phyloP scores from a whole-genome alignment of 2,797 vertebrate species.

The Betta splendens region DNA sequence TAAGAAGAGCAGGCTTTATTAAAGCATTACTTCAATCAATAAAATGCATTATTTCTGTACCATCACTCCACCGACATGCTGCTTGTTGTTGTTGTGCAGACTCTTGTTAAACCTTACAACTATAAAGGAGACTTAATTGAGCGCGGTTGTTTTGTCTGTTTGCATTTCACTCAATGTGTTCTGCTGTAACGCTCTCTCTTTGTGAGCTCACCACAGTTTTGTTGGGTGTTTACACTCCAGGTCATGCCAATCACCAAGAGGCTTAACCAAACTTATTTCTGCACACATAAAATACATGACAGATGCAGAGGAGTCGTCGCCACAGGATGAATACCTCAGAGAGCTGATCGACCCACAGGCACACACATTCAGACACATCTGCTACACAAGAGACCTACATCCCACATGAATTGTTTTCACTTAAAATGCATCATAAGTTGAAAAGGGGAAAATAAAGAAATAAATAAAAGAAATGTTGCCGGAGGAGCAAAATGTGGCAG shows the following conservation, averaged over 20 bases:
- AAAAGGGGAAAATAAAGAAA: conserved; percentile 3
- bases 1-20: conserved; percentile 61
- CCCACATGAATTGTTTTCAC: conserved; percentile 25
- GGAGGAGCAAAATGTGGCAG: conserved; percentile 33
- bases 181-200: background rate
- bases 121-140: conserved; percentile 2
- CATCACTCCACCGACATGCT: background rate
- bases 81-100: conserved; percentile 1
- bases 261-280: conserved; percentile 32
- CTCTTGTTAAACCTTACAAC: background rate
- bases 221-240: conserved; percentile 23
- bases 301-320: conserved; percentile 33
- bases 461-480: conserved; percentile 25
- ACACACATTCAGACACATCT: conserved; percentile 10
- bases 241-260: conserved; percentile 31
- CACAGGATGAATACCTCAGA: conserved; percentile 29
- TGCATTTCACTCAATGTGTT: conserved; percentile 15
- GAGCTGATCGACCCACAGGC: background rate
- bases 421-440: conserved; percentile 32
- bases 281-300: conserved; percentile 33
- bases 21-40: conserved; percentile 4
- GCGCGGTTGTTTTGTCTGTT: background rate
- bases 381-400: conserved; percentile 32
- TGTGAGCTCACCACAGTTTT: conserved; percentile 2
- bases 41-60: background rate